These are phyloP conservation scores for Drosophila cyrtoloma DNA, from an alignment of 2,888 invertebrate genomes.

Conservation along the genomic window DNA sequence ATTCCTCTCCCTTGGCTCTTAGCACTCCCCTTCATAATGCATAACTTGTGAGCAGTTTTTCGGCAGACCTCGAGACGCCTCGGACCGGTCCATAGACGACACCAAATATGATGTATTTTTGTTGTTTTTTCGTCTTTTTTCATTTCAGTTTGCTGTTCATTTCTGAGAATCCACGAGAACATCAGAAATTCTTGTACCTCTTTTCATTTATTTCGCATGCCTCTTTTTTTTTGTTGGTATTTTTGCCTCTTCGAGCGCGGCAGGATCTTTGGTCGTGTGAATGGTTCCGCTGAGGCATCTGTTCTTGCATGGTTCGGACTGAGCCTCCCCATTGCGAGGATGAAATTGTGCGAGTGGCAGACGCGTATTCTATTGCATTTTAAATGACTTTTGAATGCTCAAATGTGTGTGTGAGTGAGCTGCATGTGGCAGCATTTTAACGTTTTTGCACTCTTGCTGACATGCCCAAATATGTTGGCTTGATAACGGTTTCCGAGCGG, in stretches of 20 bases:
- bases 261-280: slow-evolving; percentile 64
- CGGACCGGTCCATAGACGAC: slow-evolving; percentile 14
- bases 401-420: slow-evolving; percentile 28
- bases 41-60: slow-evolving; percentile 56
- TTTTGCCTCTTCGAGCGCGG: slow-evolving; percentile 22
- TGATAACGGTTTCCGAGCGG: slow-evolving; percentile 51
- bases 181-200: slow-evolving; percentile 56
- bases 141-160: slow-evolving; percentile 3
- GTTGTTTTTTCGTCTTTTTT: slow-evolving; percentile 6
- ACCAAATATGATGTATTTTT: slow-evolving; percentile 46
- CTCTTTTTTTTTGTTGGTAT: slow-evolving; percentile 3
- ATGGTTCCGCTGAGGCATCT: slow-evolving; percentile 35
- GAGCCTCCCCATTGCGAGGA: slow-evolving; percentile 56
- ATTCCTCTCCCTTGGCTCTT: slow-evolving; percentile 10
- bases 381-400: slow-evolving; percentile 60
- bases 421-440: slow-evolving; percentile 54
- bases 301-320: slow-evolving; percentile 6
- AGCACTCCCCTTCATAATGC: slow-evolving; percentile 34
- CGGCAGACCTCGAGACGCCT: slow-evolving; percentile 67
- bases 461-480: slow-evolving; percentile 54
- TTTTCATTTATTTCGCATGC: slow-evolving; percentile 26
- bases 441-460: slow-evolving; percentile 39
- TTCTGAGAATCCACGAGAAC: slow-evolving; percentile 46
- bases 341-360: slow-evolving; percentile 53
- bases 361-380: slow-evolving; percentile 58